A percentile compares a stretch with the other conserved stretches of the same genome.
Conservation (phyloP, 2,888 invertebrate species). For the Pollenia griseotomentosa region DNA sequence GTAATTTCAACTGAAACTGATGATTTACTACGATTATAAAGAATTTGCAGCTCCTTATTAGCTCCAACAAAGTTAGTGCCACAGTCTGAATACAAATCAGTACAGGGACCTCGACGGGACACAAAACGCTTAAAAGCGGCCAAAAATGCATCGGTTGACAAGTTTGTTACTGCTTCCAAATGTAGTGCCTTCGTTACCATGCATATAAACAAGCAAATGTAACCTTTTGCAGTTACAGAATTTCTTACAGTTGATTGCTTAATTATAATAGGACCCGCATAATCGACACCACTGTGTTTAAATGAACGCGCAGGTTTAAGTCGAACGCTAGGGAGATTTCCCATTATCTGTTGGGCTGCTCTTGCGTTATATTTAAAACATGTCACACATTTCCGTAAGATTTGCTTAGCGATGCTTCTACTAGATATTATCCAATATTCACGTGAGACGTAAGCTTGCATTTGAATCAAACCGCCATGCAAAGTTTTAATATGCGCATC, state of each 20-base stretch:
- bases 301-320: slow-evolving; percentile 17
- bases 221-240: slow-evolving; percentile 38
- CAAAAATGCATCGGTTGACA: slow-evolving; percentile 35
- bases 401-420: slow-evolving; percentile 38
- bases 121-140: slow-evolving; percentile 28
- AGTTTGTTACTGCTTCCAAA: slow-evolving; percentile 37
- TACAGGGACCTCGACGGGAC: slow-evolving; percentile 31
- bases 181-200: slow-evolving; percentile 41
- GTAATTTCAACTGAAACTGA: slow-evolving; percentile 7
- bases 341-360: slow-evolving; percentile 55
- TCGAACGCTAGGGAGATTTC: slow-evolving; percentile 41
- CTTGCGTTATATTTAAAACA: slow-evolving; percentile 54
- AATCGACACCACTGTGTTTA: slow-evolving; percentile 51
- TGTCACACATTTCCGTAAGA: slow-evolving; percentile 31
- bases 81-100: slow-evolving; percentile 57
- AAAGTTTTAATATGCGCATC: slow-evolving; percentile 19
- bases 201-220: slow-evolving; percentile 47
- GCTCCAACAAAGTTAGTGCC: slow-evolving; percentile 64
- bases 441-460: slow-evolving; percentile 45
- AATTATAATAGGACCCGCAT: slow-evolving; percentile 63
- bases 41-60: slow-evolving; percentile 42
- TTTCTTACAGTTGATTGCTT: slow-evolving; percentile 33
- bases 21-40: slow-evolving; percentile 1
- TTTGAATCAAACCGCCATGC: slow-evolving; percentile 31
- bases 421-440: slow-evolving; percentile 55